These are phyloP conservation scores for Gymnoscopelus braueri DNA, from an alignment of 2,797 vertebrate genomes.

Conservation along the genomic window DNA sequence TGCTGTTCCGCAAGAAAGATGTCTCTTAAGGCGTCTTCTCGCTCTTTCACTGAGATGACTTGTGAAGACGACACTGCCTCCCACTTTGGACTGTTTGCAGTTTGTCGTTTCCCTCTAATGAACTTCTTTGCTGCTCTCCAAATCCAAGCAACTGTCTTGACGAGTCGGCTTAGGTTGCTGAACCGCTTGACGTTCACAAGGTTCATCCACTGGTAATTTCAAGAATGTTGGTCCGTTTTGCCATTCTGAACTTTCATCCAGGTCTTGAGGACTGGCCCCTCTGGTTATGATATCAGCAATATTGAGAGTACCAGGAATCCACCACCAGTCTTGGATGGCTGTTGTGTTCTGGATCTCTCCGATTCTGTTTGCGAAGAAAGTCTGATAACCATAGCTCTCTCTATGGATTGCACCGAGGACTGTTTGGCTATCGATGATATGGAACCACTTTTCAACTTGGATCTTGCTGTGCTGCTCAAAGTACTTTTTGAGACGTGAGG, in stretches of 20 bases:
- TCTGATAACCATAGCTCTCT: conserved; percentile 40
- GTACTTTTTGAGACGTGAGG: conserved; percentile 28
- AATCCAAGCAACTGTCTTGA: too few relatives aligned
- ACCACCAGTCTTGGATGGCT: conserved; percentile 38
- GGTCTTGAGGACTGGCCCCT: conserved; percentile 4
- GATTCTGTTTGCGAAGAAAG: conserved; percentile 45
- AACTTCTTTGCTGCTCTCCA: too few relatives aligned
- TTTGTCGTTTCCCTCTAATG: too few relatives aligned
- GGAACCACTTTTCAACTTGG: too few relatives aligned
- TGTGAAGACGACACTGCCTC: neutral
- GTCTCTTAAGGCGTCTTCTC: conserved; percentile 21
- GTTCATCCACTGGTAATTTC: neutral
- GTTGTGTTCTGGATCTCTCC: conserved; percentile 35
- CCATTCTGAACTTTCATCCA: conserved; percentile 23
- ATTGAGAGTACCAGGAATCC: conserved; percentile 31
- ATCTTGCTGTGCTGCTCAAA: conserved; percentile 27
- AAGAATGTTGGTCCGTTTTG: conserved; percentile 22
- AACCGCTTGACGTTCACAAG: too few relatives aligned
- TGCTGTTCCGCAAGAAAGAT: conserved; percentile 4
- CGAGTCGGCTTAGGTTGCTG: too few relatives aligned
- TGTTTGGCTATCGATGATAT: too few relatives aligned
- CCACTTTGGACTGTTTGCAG: too few relatives aligned
- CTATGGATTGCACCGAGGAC: too few relatives aligned
- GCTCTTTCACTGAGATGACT: conserved; percentile 11
- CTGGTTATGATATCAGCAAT: conserved; percentile 27